Evolutionary conservation across 2,797 vertebrate species (phyloP), one percentile per base, ranked within the genome.

Genomic region (Tinamus major): DNA sequence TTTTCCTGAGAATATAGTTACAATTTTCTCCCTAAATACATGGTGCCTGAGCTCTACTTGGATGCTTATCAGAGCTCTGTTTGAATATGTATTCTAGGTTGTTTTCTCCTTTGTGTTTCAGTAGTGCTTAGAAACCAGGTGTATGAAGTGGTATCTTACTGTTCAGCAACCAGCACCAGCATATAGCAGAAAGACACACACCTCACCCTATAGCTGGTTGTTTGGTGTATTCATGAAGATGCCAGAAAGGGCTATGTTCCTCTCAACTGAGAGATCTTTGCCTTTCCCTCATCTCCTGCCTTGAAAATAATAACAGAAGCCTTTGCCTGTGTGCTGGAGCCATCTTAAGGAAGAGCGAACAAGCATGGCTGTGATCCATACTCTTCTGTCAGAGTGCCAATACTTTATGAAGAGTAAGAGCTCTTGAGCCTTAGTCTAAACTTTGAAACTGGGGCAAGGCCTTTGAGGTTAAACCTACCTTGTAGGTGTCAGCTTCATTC

Each of bases 401-500:
- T 63, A 33, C 31, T 71, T 76, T 75, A 20, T 74, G 59, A 58
- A 77, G 35, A 72, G 27, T 10, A 11, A 16, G 6, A 74, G 48
- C 63, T 90, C 35, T 46, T 33, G 80, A 94, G 49, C 44, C 33
- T 67, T 71, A 31, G 49, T 87, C 27, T 78, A 14, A 71, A 77
- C 58, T 69, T 51, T 37, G 35, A 6, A 59, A 23, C 5, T 20
- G 21, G 10, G 12, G 3, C 39, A 77, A 85, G 19, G 21, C 19
- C 79, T 29, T 37, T 78, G 69, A 51, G 72, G 67, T 83, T 65
- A 70, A 89, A 39, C 70, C 74, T 44, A 71, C 53, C 68, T 80
- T 91, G 39, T 33, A 81, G 85, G 70, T 93, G 46, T 82, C 77
- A 82, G 68, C 91, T 84, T 87, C 2, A 0, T 72, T 80, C 71